Conservation (phyloP, 2,888 invertebrate genomes). For the Antheraea assamensis region DNA sequence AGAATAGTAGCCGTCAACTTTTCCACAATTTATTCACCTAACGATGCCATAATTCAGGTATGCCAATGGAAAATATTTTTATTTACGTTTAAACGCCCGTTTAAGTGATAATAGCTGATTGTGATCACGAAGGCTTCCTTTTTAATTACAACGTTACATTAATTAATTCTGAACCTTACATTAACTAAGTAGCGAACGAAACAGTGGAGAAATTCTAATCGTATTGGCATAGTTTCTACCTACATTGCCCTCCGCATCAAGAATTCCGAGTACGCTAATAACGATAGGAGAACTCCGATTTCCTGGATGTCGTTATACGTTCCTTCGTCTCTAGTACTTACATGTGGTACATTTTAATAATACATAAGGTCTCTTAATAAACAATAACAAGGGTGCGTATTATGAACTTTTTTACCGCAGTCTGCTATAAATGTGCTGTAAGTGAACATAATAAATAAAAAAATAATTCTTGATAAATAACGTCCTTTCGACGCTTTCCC, state of each 20-base stretch:
- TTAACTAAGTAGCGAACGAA: neutral
- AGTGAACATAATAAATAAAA: conserved; percentile 38
- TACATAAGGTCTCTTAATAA: neutral
- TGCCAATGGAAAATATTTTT: neutral
- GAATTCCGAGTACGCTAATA: conserved; percentile 3
- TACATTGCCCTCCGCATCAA: neutral
- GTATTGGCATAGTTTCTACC: neutral
- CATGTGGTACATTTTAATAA: neutral
- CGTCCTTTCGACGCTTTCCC: conserved; percentile 63
- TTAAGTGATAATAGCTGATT: neutral
- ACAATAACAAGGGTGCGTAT: conserved; percentile 8
- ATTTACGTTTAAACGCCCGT: neutral
- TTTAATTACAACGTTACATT: neutral
- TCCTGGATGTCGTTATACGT: neutral
- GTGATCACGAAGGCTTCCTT: neutral
- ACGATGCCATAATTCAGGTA: neutral
- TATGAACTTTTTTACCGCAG: neutral
- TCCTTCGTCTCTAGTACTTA: neutral
- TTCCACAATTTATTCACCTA: neutral
- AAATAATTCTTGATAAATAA: conserved; percentile 68
- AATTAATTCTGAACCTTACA: neutral
- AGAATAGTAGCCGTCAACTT: neutral
- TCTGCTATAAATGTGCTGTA: neutral
- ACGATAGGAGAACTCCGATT: neutral
- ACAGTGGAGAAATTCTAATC: neutral